Base-by-base conservation (phyloP, 2,888 invertebrate species). In the Eretmocerus hayati region DNA sequence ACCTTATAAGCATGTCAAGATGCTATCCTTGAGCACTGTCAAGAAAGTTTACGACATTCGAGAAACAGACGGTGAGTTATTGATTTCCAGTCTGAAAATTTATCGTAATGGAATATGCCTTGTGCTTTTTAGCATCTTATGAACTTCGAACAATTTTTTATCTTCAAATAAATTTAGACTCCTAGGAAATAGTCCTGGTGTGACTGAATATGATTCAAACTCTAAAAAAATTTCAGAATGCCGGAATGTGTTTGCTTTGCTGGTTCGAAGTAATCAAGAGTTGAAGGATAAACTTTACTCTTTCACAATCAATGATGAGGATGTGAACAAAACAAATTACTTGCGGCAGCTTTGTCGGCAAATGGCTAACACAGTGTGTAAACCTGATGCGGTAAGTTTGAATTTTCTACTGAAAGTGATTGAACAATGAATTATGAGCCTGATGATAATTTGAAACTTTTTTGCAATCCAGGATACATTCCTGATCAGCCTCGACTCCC, bases 331-430 rank as follows among this genome's bases (percentile, higher is more conserved):
- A 74, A 74, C 79, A 38, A 78, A 81, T 57, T 91, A 92, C 73
- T 78, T 95, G 59, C 83, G 84, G 57, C 84, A 81, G 54, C 77
- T 95, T 55, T 91, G 92, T 67, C 82, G 90, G 65, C 89, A 90
- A 72, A 88, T 93, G 81, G 93, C 93, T 37, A 90, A 90, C 67
- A 89, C 89, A 58, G 85, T 90, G 59, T 94, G 93, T 74, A 85
- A 90, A 70, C 85, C 93, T 59, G 93, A 94, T 78, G 86, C 90
- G 66, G 92, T 93, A 74, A 80, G 85, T 77, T 56, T 18, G 5
- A 26, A 43, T 36, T 18, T 46, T 19, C 5, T 43, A 20, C 33
- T 21, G 46, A 38, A 11, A 32, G 22, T 26, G 38, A 48, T 30
- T 38, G 3, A 9, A 35, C 26, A 9, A 22, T 21, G 13, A 37